Evolutionary conservation across 2,797 vertebrate genomes (phyloP), one percentile per base, ranked within the genome.

Genomic region (Aulostomus chinensis): DNA sequence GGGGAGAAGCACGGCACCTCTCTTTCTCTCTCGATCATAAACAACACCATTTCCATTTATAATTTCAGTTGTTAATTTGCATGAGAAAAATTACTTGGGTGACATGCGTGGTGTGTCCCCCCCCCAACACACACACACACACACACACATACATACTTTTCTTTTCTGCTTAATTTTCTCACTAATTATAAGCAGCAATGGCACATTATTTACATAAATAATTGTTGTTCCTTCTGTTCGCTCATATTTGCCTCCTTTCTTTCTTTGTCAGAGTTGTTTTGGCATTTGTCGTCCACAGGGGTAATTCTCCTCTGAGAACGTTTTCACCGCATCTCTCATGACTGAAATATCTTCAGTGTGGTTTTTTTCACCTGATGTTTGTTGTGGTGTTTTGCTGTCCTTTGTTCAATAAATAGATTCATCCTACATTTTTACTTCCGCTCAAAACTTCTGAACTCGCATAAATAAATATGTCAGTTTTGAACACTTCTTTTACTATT

Each of bases 131-230:
- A n/a, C n/a, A n/a, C n/a, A n/a, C n/a, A n/a, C n/a, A n/a, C n/a
- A n/a, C n/a, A n/a, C n/a, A n/a, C n/a, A n/a, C n/a, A n/a, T n/a
- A n/a, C n/a, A 16, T 24, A 26, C 6, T 89, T 91, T 81, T 85
- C 69, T 76, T 80, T 85, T 77, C 85, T 88, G 83, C 85, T 91
- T 94, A 93, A 94, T 91, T 90, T 87, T 80, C 74, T 63, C 74
- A 72, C 94, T 97, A 97, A 98, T 97, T 96, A 96, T 94, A 96
- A 96, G 94, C 95, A 95, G 94, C 95, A 96, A 94, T 94, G 94
- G 94, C 94, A 94, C 93, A 94, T 94, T 96, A 98, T 97, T 98
- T 96, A 96, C 95, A 98, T 97, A 97, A 94, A 94, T 96, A 97
- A 98, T 98, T 95, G 96, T 96, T 94, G 93, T 95, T 95, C 96